A percentile compares a stretch with the other conserved stretches of the same genome.
Evolutionary conservation across 1,140 invertebrate species (phyloP).

Genomic region (Liolophura sinensis): DNA sequence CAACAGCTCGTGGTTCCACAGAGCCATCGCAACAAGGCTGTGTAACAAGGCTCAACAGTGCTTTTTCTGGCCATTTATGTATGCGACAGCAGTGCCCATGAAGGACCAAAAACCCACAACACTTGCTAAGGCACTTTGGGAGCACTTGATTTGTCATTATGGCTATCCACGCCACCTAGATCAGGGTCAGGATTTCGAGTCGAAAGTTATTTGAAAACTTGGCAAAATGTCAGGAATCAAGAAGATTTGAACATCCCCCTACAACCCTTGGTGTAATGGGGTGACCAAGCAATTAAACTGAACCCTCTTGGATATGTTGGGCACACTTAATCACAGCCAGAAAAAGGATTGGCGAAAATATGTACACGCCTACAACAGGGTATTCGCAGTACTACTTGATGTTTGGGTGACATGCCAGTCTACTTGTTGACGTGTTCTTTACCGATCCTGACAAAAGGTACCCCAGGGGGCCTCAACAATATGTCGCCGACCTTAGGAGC

Average conservation of each 20-base stretch:
- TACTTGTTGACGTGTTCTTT: constrained; percentile 18
- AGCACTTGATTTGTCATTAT: constrained; percentile 19
- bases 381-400: constrained; percentile 15
- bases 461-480: constrained; percentile 7
- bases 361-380: constrained; percentile 14
- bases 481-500: constrained; percentile 6
- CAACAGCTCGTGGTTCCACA: constrained; percentile 9
- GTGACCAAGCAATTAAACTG: constrained; percentile 9
- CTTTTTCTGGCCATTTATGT: constrained; percentile 23
- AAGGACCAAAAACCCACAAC: constrained; percentile 21
- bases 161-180: constrained; percentile 16
- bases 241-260: constrained; percentile 15
- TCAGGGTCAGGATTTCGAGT: constrained; percentile 18
- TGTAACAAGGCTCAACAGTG: constrained; percentile 8
- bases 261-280: constrained; percentile 9
- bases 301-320: constrained; percentile 17
- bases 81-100: constrained; percentile 16
- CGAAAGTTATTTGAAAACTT: constrained; percentile 14
- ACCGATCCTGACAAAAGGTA: not conserved
- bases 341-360: constrained; percentile 20
- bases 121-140: constrained; percentile 9
- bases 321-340: constrained; percentile 14
- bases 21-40: not conserved
- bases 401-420: constrained; percentile 15
- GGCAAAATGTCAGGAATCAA: constrained; percentile 11